Conservation (phyloP, 1,140 invertebrate species). For the Drosophila hydei region DNA sequence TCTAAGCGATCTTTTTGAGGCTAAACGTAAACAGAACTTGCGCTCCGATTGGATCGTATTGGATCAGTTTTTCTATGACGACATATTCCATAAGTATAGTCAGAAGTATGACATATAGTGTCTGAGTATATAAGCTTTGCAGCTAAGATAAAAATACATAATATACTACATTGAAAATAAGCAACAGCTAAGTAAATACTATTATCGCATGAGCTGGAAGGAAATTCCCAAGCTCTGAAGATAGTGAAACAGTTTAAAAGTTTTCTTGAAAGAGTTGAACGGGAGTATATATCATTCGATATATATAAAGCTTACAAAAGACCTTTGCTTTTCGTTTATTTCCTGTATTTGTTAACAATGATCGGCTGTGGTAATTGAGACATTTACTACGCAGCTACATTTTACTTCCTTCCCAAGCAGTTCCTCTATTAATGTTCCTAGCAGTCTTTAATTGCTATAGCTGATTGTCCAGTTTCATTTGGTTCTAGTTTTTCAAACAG, state of each 20-base stretch:
- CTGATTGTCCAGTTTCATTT: constrained; percentile 29
- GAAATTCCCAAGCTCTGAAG: not conserved
- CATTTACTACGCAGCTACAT: no score
- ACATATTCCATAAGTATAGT: not conserved
- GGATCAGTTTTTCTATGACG: not conserved
- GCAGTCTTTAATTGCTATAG: constrained; percentile 12
- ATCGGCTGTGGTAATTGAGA: no score
- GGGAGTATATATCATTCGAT: not conserved
- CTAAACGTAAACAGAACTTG: not conserved
- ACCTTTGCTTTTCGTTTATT: not conserved
- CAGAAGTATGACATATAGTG: not conserved
- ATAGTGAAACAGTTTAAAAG: no score
- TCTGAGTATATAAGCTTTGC: no score
- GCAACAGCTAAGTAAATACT: constrained; percentile 6
- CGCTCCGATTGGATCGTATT: not conserved
- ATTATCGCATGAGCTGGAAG: not conserved
- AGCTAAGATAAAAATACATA: not conserved
- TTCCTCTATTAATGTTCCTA: not conserved
- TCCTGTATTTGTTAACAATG: not conserved
- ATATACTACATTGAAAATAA: not conserved
- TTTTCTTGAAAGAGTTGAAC: no score
- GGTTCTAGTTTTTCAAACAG: constrained; percentile 12
- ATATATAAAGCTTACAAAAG: no score
- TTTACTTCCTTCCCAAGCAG: constrained; percentile 7
- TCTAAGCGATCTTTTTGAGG: constrained; percentile 19